Evolutionary conservation across 2,113 vertebrate genomes (phyloP), one percentile per base, ranked within the genome.

Genomic region (Heterocephalus glaber): DNA sequence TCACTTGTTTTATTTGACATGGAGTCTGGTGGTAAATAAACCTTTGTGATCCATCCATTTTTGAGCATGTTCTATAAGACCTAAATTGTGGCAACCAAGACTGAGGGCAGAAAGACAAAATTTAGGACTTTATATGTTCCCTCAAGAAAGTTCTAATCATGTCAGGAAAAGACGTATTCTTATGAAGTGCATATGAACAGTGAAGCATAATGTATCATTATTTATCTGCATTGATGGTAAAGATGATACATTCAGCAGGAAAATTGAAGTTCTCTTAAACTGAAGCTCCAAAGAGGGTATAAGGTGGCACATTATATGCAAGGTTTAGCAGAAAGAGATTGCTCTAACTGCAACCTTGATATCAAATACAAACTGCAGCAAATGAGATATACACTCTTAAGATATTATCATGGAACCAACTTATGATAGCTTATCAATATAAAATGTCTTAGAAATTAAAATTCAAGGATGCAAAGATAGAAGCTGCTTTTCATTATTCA

Each of bases 401-500:
- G 47, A 66, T 94, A 19, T 80, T 70, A 89, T 92, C 35, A 85
- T 74, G 38, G 38, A 94, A 89, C 65, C 5, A 66, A 52, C 79
- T 5, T 54, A 47, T 81, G 7, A 94, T 87, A 5, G n/a, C 54
- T 81, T 65, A 56, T 52, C 6, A 72, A 54, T 63, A 20, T 60
- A 93, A 77, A 60, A 56, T 22, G 2, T 72, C 81, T 89, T 81
- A 30, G 83, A 96, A 72, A 86, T 92, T 86, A 66, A 76, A 95
- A 92, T 77, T 22, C 68, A 61, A 7, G 65, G 28, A 49, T 72
- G 2, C 3, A 56, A 3, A 61, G 35, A 72, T 74, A 65, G 44
- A 72, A 44, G 54, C 0, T 12, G 20, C 76, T 95, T 60, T 82
- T 47, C 56, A 52, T 47, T 60, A 76, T 11, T 68, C 10, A 81